phyloP scores from a whole-genome alignment of 2,888 invertebrate species.

The Nezara viridula region DNA sequence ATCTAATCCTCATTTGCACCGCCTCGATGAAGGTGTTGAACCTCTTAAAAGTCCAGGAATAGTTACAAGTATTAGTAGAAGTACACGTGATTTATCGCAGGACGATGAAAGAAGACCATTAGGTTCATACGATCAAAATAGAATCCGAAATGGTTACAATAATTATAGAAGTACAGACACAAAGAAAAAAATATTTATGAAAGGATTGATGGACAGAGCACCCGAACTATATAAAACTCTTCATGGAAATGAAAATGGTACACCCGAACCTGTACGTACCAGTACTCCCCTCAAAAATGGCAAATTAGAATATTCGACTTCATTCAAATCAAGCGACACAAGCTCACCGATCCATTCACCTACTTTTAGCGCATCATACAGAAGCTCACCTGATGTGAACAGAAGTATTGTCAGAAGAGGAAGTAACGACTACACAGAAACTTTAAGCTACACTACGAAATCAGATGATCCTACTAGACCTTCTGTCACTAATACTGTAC shows the following conservation, averaged over 20 bases:
- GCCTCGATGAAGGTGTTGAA: constrained; percentile 78
- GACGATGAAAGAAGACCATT: constrained; percentile 66
- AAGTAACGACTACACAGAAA: constrained; percentile 80
- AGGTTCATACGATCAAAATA: constrained; percentile 63
- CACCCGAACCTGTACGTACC: constrained; percentile 61
- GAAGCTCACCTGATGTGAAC: constrained; percentile 64
- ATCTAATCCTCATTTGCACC: constrained; percentile 83
- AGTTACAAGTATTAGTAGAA: constrained; percentile 86
- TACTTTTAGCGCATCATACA: constrained; percentile 64
- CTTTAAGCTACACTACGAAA: constrained; percentile 78
- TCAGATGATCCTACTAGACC: constrained; percentile 78
- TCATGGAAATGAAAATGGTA: constrained; percentile 73
- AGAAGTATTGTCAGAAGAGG: constrained; percentile 70
- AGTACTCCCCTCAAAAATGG: constrained; percentile 68
- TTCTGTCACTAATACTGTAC: constrained; percentile 79
- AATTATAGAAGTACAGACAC: constrained; percentile 71
- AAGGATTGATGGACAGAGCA: constrained; percentile 78
- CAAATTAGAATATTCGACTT: constrained; percentile 66
- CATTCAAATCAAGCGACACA: constrained; percentile 66
- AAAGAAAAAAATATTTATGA: constrained; percentile 78
- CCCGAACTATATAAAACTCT: constrained; percentile 81
- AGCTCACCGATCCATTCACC: constrained; percentile 64
- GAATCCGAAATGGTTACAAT: constrained; percentile 69
- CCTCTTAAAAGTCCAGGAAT: constrained; percentile 88
- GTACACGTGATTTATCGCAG: constrained; percentile 83